Evolutionary conservation across 2,797 vertebrate species (phyloP), one percentile per base, ranked within the genome.

Genomic region (Jordanella pulchra): DNA sequence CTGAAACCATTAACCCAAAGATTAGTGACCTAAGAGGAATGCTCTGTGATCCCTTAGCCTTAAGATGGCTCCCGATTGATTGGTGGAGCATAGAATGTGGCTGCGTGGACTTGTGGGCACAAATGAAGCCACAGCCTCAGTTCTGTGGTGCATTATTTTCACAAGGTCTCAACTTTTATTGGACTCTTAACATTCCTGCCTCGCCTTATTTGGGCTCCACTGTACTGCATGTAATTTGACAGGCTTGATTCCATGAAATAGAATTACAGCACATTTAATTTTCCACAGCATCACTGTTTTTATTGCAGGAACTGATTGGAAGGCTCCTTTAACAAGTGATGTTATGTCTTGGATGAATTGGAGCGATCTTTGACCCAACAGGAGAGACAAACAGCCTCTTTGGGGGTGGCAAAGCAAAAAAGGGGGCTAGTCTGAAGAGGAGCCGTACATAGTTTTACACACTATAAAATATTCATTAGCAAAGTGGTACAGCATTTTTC

Each of bases 381-480:
- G 66, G 58, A 65, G 28, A 71, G 69, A 67, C 56, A 72, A 75
- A 84, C 77, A 30, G 75, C 0, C 68, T 68, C 72, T 67, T 4
- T 42, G 69, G 64, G 42, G 78, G 79, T 1, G 75, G 71, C 45
- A 71, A 30, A 58, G 67, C 63, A 53, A 48, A 72, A 39, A 39
- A 5, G 75, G 65, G 69, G 75, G 73, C 44, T 68, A 74, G 79
- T 82, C 84, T 83, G 85, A 88, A 84, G 75, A 72, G 68, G 66
- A 66, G 70, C 83, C 66, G 83, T 78, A 86, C 89, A 86, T 90
- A 87, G 91, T 89, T 93, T 92, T 93, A 93, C 87, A 84, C 87
- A 76, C 91, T 93, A 96, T 97, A 95, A 97, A 97, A 97, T 97
- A 97, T 97, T 97, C 93, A 97, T 97, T 93, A 94, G 92, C 94